A percentile compares a stretch with the other conserved stretches of the same genome.
These are phyloP conservation scores for Eretmocerus hayati DNA, from an alignment of 2,888 invertebrate species.

Conservation along the genomic window DNA sequence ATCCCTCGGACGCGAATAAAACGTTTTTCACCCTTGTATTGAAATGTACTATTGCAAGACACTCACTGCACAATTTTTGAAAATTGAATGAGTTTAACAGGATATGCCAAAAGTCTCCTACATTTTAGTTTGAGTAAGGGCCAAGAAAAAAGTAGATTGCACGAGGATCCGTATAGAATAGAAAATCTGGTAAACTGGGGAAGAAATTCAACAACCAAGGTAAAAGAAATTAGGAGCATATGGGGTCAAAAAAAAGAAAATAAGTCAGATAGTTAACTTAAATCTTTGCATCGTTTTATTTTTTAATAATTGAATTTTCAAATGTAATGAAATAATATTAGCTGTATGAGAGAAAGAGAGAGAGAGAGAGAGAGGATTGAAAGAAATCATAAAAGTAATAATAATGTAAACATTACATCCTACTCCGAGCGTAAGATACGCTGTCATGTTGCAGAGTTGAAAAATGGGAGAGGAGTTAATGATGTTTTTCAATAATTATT, in stretches of 20 bases:
- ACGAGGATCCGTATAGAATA: constrained; percentile 2
- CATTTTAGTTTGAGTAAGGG: no score
- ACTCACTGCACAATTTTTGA: no score
- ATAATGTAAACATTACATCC: constrained; percentile 29
- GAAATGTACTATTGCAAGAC: no score
- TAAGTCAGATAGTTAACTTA: constrained; percentile 30
- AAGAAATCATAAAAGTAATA: constrained; percentile 28
- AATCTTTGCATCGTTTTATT: constrained; percentile 43
- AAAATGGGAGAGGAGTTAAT: not conserved
- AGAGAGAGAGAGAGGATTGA: no score
- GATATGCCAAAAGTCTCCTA: no score
- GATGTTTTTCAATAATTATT: constrained; percentile 1
- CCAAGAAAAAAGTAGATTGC: constrained; percentile 12
- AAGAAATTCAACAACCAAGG: constrained; percentile 3
- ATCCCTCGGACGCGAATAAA: no score
- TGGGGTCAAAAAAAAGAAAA: constrained; percentile 9
- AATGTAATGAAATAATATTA: constrained; percentile 43
- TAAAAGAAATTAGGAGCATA: constrained; percentile 6
- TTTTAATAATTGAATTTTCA: constrained; percentile 44
- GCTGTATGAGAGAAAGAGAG: no score
- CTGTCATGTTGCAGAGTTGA: constrained; percentile 25
- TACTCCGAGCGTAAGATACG: constrained; percentile 27
- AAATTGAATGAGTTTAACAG: no score
- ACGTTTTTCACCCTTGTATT: no score
- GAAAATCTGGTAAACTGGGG: not conserved